Evolutionary conservation across 1,140 invertebrate species (phyloP).

Genomic region (Calosoma granatense): DNA sequence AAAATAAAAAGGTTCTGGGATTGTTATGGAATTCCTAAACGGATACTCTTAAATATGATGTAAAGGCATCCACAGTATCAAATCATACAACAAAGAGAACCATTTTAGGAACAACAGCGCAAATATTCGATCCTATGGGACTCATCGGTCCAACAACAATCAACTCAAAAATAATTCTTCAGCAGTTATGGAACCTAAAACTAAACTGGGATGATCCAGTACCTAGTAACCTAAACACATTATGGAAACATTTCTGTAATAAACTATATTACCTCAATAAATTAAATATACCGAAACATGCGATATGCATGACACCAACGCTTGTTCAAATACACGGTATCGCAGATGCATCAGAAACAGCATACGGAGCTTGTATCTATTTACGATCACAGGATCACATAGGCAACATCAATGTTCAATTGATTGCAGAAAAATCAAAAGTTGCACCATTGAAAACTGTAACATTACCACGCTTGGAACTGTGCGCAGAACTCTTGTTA

Average conservation of each 20-base stretch:
- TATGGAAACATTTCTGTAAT: neutral
- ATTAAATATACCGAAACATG: neutral
- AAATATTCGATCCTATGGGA: conserved; percentile 20
- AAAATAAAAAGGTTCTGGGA: conserved; percentile 8
- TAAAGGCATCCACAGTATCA: neutral
- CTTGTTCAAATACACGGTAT: conserved; percentile 18
- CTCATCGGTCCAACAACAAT: conserved; percentile 17
- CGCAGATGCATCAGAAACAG: conserved; percentile 20
- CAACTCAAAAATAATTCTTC: conserved; percentile 18
- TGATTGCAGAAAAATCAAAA: conserved; percentile 19
- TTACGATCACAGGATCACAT: conserved; percentile 4
- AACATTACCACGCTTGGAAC: conserved; percentile 20
- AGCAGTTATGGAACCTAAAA: conserved; percentile 16
- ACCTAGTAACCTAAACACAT: neutral
- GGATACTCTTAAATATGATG: neutral
- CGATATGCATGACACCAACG: neutral
- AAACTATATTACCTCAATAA: conserved; percentile 3
- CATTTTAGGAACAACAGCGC: conserved; percentile 15
- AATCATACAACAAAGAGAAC: conserved; percentile 15
- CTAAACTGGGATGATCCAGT: conserved; percentile 18
- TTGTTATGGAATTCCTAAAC: conserved; percentile 4
- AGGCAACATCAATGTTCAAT: neutral
- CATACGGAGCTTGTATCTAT: conserved; percentile 26
- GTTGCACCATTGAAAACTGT: conserved; percentile 21
- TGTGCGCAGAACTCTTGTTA: conserved; percentile 15